Evolutionary conservation across 1,140 invertebrate species (phyloP).

Genomic region (Akabosia matsudoensis): DNA sequence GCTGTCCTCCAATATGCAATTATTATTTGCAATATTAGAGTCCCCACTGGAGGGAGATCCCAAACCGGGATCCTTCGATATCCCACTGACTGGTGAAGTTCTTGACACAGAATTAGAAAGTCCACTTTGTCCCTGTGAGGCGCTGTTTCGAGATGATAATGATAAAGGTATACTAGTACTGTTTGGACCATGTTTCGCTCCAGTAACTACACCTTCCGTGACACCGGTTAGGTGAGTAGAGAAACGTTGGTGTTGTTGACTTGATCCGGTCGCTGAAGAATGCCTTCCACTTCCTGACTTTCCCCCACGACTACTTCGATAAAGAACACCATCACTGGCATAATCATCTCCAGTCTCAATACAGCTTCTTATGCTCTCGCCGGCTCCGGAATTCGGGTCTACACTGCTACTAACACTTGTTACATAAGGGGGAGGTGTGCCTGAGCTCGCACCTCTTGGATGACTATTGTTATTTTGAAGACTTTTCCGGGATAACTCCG

Average conservation of each 20-base stretch:
- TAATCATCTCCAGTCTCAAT: conserved; percentile 4
- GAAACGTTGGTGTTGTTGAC: conserved; percentile 3
- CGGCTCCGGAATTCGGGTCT: background rate
- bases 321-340: background rate
- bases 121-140: background rate
- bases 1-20: conserved; percentile 24
- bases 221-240: background rate
- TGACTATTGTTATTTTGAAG: conserved; percentile 9
- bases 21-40: conserved; percentile 20
- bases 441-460: background rate
- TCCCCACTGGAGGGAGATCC: conserved; percentile 3
- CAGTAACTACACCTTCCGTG: background rate
- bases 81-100: background rate
- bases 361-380: background rate
- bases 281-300: background rate
- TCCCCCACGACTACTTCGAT: background rate
- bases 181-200: background rate
- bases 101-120: background rate
- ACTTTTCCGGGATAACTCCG: conserved; percentile 5
- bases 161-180: background rate
- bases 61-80: background rate
- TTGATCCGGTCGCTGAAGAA: background rate
- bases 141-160: background rate
- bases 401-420: background rate
- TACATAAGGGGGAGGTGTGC: background rate